Evolutionary conservation across 2,888 invertebrate species (phyloP).

Genomic region (Drosophila hamatofila): DNA sequence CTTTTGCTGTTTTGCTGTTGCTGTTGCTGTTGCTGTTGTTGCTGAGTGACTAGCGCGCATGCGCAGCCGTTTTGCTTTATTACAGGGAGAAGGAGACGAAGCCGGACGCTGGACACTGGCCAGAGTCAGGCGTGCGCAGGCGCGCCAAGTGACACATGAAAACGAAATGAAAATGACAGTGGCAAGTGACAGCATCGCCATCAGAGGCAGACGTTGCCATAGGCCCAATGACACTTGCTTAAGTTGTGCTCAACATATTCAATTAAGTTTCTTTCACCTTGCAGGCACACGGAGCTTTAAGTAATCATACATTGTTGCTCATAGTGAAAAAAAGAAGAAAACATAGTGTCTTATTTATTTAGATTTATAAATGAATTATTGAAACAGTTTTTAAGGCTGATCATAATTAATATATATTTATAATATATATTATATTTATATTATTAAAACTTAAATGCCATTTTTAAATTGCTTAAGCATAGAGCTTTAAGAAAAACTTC

Average conservation of each 20-base stretch:
- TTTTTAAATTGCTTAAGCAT: too few species aligned
- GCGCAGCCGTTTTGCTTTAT: conserved; percentile 72
- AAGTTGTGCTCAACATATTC: conserved; percentile 10
- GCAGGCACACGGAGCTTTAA: not conserved
- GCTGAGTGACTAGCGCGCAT: conserved; percentile 67
- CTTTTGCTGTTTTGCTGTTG: conserved; percentile 23
- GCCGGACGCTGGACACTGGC: not conserved
- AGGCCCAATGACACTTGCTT: conserved; percentile 29
- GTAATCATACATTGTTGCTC: not conserved
- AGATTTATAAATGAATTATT: not conserved
- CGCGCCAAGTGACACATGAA: conserved; percentile 79
- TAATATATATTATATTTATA: not conserved
- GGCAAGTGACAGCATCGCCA: conserved; percentile 73
- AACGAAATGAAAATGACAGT: conserved; percentile 79
- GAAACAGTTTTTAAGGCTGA: not conserved
- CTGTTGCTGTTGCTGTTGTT: conserved; percentile 41
- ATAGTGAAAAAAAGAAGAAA: not conserved
- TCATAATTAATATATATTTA: not conserved
- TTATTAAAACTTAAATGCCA: too few species aligned
- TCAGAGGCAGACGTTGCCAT: conserved; percentile 52
- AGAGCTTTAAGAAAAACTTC: too few species aligned
- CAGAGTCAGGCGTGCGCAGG: conserved; percentile 37
- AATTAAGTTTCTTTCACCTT: not conserved
- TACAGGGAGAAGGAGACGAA: conserved; percentile 47
- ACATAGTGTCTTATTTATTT: not conserved